Evolutionary conservation across 2,113 vertebrate genomes (phyloP), one percentile per base, ranked within the genome.

Genomic region (Fukomys damarensis): DNA sequence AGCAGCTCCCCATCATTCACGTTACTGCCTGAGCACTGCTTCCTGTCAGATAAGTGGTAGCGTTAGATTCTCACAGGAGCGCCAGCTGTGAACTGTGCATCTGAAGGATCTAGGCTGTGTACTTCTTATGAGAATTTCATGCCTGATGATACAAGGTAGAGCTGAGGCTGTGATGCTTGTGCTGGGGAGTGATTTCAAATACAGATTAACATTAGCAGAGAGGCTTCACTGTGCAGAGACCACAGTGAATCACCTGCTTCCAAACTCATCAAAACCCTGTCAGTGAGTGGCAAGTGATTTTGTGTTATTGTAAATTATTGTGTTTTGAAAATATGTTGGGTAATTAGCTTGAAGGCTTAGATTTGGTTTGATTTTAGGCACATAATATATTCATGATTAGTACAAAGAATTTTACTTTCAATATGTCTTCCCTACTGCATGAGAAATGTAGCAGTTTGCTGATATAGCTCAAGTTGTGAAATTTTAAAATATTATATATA

Each of bases 391-490:
- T 81, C n/a, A 89, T 58, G 13, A 52, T 82, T 52, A 82, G 41
- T 84, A 65, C 43, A 66, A 89, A 93, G 68, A 70, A 26, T 58
- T 87, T 43, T 66, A 81, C 61, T 93, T 95, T 93, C 74, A 92
- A 14, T 80, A 7, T 79, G 72, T 66, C 43, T 46, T 87, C 28
- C 43, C 38, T 80, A 1, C 54, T 86, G 19, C 11, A 30, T 52
- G 59, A 89, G 56, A 92, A 91, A 56, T 52, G 28, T 54, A 17
- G 24, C 10, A 54, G 74, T n/a, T 59, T 86, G 70, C 66, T 86
- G 89, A 54, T 76, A 56, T 70, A 90, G 68, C 14, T 89, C 28
- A 70, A 76, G 46, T 77, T 82, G 41, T 28, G 46, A 54, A 82
- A 46, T 66, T n/a, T 66, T 65, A 52, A 87, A 85, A 52, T 70